These are phyloP conservation scores for Verasper variegatus DNA, from an alignment of 2,113 vertebrate species.

Conservation along the genomic window DNA sequence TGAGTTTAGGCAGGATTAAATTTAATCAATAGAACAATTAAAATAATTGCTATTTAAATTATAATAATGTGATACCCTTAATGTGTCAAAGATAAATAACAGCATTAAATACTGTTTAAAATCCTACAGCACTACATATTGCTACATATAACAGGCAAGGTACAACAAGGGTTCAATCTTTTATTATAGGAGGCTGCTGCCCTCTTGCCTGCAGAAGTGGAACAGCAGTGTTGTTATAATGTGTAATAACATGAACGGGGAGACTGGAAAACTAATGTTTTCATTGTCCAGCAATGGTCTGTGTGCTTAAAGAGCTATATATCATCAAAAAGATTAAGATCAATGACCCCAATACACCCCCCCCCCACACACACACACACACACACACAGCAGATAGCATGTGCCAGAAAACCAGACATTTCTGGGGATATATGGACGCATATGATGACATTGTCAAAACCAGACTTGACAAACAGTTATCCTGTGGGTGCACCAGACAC, in stretches of 20 bases:
- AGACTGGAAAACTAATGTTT: no score
- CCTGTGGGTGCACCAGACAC: slow-evolving; percentile 13
- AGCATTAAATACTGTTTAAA: not conserved
- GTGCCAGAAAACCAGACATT: slow-evolving; percentile 23
- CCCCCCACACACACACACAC: slow-evolving; percentile 21
- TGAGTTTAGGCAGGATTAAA: no score
- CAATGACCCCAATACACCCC: not conserved
- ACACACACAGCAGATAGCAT: not conserved
- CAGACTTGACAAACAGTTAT: slow-evolving; percentile 46
- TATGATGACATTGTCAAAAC: slow-evolving; percentile 40
- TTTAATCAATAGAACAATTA: not conserved
- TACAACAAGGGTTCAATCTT: not conserved
- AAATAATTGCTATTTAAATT: not conserved
- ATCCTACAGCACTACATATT: not conserved
- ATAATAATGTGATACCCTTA: not conserved
- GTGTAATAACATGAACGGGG: no score
- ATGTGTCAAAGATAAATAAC: not conserved
- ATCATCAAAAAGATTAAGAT: not conserved
- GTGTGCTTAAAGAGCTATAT: no score
- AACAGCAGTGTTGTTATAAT: slow-evolving; percentile 32
- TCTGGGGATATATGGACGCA: not conserved
- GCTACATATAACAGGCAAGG: not conserved
- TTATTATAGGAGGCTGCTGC: slow-evolving; percentile 51
- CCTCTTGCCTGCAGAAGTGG: slow-evolving; percentile 57
- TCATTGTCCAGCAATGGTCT: no score